Evolutionary conservation across 2,888 invertebrate species (phyloP).

Genomic region (Scelioninae gen. 1): DNA sequence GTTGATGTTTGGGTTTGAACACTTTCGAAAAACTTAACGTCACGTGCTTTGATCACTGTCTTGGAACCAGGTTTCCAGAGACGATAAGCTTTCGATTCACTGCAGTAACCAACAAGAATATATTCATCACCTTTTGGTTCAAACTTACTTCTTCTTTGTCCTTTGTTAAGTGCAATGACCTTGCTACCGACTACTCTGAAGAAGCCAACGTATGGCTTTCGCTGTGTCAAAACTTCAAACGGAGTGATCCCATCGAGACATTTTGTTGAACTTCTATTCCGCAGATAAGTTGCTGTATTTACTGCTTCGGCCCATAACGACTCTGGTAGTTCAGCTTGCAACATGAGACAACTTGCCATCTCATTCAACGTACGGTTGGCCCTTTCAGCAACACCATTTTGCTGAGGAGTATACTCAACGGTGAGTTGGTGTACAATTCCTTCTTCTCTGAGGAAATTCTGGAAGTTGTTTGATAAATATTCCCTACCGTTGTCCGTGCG

Average conservation of each 20-base stretch:
- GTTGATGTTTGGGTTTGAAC: background rate
- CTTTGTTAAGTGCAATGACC: constrained; percentile 24
- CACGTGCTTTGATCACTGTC: constrained; percentile 22
- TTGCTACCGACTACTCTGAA: constrained; percentile 27
- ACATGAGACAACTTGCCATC: constrained; percentile 73
- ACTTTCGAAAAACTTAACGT: constrained; percentile 30
- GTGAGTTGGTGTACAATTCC: constrained; percentile 61
- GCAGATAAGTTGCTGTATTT: constrained; percentile 72
- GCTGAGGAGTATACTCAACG: constrained; percentile 71
- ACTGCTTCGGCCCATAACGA: constrained; percentile 77
- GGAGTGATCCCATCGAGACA: constrained; percentile 59
- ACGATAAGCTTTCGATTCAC: constrained; percentile 28
- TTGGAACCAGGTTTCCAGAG: constrained; percentile 30
- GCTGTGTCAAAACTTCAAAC: constrained; percentile 60
- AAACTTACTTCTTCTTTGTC: constrained; percentile 15
- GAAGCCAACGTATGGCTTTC: constrained; percentile 27
- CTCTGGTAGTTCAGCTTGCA: constrained; percentile 66
- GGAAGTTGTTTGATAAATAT: constrained; percentile 62
- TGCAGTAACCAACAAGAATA: constrained; percentile 17
- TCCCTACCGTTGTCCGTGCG: constrained; percentile 67
- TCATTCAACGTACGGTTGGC: constrained; percentile 75
- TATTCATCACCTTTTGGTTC: constrained; percentile 31
- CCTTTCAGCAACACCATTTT: constrained; percentile 76
- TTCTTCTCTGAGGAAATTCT: constrained; percentile 21
- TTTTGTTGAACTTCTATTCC: constrained; percentile 73